Evolutionary conservation across 2,113 vertebrate genomes (phyloP).

Genomic region (Campylorhamphus procurvoides): DNA sequence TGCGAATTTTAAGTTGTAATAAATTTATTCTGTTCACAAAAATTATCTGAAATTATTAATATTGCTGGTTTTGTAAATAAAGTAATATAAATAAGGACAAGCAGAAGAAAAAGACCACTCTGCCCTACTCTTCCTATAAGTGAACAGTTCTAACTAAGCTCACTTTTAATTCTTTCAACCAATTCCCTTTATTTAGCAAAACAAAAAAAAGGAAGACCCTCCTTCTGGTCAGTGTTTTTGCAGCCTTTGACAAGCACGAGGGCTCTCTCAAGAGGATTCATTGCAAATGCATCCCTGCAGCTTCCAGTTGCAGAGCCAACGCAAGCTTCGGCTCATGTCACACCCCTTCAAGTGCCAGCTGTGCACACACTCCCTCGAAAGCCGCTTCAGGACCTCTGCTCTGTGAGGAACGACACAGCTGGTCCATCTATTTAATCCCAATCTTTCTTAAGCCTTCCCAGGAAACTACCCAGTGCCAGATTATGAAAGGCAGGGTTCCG

Average conservation of each 20-base stretch:
- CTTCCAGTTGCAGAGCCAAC: background rate
- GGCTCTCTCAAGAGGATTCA: background rate
- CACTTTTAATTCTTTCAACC: background rate
- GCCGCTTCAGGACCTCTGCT: background rate
- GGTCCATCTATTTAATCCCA: background rate
- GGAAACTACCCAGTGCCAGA: background rate
- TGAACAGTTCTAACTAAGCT: background rate
- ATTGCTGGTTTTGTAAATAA: background rate
- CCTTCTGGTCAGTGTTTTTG: background rate
- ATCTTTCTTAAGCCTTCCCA: background rate
- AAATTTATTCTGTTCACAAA: background rate
- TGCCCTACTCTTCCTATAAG: background rate
- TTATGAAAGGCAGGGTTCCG: background rate
- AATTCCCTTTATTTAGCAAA: background rate
- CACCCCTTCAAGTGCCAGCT: background rate
- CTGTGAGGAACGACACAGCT: background rate
- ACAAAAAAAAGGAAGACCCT: background rate
- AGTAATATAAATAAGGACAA: background rate
- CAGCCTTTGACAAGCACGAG: background rate
- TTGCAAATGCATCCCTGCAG: background rate
- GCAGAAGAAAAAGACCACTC: background rate
- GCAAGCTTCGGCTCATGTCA: fast-evolving
- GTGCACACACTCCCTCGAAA: background rate
- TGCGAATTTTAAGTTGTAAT: background rate
- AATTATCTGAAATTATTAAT: background rate